Conservation (phyloP, 2,113 vertebrate genomes). For the Eonycteris spelaea region DNA sequence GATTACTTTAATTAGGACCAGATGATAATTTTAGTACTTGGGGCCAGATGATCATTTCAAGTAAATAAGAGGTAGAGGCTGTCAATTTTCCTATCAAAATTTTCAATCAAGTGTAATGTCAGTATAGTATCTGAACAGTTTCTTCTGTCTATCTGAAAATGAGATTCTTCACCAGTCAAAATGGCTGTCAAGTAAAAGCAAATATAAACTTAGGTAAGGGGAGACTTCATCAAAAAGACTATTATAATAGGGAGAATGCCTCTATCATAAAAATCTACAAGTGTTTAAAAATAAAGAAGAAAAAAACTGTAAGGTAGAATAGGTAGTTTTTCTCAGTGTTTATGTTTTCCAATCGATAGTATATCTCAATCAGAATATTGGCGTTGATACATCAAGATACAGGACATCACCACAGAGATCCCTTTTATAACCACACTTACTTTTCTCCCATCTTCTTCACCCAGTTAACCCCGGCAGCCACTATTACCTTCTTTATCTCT, state of each 20-base stretch:
- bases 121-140: background rate
- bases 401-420: background rate
- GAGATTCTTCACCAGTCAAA: background rate
- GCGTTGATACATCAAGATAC: background rate
- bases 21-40: conserved; percentile 38
- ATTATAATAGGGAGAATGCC: background rate
- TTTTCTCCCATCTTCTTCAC: background rate
- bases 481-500: background rate
- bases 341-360: background rate
- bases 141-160: background rate
- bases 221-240: background rate
- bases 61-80: background rate
- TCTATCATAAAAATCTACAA: background rate
- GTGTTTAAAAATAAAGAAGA: background rate
- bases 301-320: background rate
- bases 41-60: conserved; percentile 28
- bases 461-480: background rate
- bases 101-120: background rate
- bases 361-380: background rate
- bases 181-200: background rate
- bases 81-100: background rate
- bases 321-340: background rate
- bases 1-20: conserved; percentile 33
- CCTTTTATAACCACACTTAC: background rate
- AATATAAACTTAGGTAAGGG: background rate